Evolutionary conservation across 2,113 vertebrate species (phyloP).

Genomic region (Ceyx margarethae): DNA sequence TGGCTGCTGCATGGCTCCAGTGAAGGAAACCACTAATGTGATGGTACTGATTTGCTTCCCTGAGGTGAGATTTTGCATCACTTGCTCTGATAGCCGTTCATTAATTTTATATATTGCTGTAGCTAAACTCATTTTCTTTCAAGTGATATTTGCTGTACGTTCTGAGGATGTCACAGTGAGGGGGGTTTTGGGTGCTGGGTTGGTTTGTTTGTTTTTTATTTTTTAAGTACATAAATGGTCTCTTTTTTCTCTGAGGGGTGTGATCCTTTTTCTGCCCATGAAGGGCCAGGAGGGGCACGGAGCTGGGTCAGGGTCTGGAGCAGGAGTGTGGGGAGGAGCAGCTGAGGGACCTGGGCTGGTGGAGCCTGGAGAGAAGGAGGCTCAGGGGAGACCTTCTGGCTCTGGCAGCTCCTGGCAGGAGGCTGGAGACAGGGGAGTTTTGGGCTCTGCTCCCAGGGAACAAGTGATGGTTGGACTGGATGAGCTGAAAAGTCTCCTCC

Average conservation of each 20-base stretch:
- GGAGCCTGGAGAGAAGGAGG: no score
- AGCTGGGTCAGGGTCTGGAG: no score
- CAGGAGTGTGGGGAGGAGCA: no score
- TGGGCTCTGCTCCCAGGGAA: no score
- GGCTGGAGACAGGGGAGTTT: no score
- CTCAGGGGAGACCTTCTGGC: no score
- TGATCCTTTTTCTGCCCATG: background rate
- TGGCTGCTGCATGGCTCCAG: background rate
- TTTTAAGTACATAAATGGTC: background rate
- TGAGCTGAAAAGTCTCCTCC: no score
- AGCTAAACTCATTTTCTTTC: background rate
- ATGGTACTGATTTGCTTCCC: background rate
- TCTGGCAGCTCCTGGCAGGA: no score
- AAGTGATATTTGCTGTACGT: background rate
- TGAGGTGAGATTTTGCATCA: background rate
- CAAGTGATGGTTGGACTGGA: no score
- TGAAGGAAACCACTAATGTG: background rate
- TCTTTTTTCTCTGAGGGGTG: background rate
- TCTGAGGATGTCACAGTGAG: no score
- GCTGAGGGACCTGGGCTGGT: no score
- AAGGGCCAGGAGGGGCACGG: background rate
- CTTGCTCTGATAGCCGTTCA: background rate
- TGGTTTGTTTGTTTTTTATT: background rate
- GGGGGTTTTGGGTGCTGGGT: background rate
- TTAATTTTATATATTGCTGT: background rate